Evolutionary conservation across 2,888 invertebrate genomes (phyloP).

Genomic region (Callimorpha dominula): DNA sequence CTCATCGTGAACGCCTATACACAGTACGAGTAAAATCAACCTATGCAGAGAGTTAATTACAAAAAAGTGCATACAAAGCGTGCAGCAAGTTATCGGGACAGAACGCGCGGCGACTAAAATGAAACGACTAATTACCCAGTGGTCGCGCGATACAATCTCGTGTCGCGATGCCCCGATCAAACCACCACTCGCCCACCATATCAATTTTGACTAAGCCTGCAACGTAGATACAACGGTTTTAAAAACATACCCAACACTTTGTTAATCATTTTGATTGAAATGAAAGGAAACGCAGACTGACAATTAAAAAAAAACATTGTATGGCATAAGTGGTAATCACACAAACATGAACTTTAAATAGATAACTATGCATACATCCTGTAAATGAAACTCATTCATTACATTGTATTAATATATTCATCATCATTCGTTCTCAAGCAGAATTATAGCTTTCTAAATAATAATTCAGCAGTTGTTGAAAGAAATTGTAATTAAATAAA

Average conservation of each 20-base stretch:
- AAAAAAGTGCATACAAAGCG: slow-evolving; percentile 76
- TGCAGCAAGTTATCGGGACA: slow-evolving; percentile 72
- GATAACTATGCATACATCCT: slow-evolving; percentile 29
- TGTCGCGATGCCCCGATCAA: slow-evolving; percentile 44
- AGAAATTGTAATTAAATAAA: slow-evolving; percentile 31
- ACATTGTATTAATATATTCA: slow-evolving; percentile 14
- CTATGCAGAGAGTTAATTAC: slow-evolving; percentile 75
- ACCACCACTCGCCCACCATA: slow-evolving; percentile 25
- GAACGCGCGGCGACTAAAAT: slow-evolving; percentile 72
- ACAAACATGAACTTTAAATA: slow-evolving; percentile 30
- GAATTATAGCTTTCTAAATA: slow-evolving; percentile 18
- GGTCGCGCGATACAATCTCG: slow-evolving; percentile 73
- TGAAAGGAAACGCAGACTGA: slow-evolving; percentile 58
- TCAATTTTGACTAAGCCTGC: slow-evolving; percentile 5
- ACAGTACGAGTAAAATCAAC: slow-evolving; percentile 64
- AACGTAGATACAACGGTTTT: slow-evolving; percentile 40
- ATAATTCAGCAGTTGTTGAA: slow-evolving; percentile 22
- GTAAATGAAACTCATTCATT: slow-evolving; percentile 19
- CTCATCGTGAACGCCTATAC: slow-evolving; percentile 35
- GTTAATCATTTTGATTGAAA: slow-evolving; percentile 65
- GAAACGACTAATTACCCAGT: slow-evolving; percentile 80
- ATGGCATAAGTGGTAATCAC: slow-evolving; percentile 29
- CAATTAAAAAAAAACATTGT: slow-evolving; percentile 57
- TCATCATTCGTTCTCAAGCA: slow-evolving; percentile 11
- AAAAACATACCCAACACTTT: slow-evolving; percentile 58